Conservation (phyloP, 2,113 vertebrate genomes). For the Varanus salvator region DNA sequence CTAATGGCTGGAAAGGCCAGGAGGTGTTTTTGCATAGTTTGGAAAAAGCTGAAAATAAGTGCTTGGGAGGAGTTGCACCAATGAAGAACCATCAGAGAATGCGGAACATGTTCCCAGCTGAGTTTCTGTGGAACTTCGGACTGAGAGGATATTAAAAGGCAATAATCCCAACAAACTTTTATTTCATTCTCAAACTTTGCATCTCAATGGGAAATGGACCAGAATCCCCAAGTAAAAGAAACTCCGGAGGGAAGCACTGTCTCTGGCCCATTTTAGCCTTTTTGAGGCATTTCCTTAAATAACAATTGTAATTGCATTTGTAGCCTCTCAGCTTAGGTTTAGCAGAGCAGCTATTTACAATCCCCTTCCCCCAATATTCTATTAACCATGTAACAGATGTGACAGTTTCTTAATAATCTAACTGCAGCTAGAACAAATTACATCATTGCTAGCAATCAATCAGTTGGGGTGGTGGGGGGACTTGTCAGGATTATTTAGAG, state of each 20-base stretch:
- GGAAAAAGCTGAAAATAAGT: not conserved
- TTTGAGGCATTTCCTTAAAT: not conserved
- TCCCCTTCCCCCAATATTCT: not conserved
- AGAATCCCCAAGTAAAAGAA: not conserved
- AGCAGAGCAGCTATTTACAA: not conserved
- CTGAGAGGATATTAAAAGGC: not conserved
- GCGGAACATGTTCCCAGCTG: not conserved
- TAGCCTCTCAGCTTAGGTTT: not conserved
- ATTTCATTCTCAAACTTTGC: not conserved
- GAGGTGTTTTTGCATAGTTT: not conserved
- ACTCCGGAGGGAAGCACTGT: not conserved
- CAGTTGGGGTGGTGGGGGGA: not conserved
- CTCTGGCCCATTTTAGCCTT: not conserved
- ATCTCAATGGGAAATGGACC: not conserved
- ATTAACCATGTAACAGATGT: conserved; percentile 6
- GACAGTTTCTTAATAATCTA: conserved; percentile 45
- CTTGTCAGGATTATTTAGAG: conserved; percentile 22
- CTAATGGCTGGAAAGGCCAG: not conserved
- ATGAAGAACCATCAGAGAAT: not conserved
- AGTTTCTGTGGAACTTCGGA: not conserved
- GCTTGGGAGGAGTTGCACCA: not conserved
- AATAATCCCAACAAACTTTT: not conserved
- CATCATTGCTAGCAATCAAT: conserved; percentile 18
- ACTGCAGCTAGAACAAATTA: conserved; percentile 35
- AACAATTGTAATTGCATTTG: not conserved